These are phyloP conservation scores for Heliconius ethilla DNA, from an alignment of 2,888 invertebrate species.

Conservation along the genomic window DNA sequence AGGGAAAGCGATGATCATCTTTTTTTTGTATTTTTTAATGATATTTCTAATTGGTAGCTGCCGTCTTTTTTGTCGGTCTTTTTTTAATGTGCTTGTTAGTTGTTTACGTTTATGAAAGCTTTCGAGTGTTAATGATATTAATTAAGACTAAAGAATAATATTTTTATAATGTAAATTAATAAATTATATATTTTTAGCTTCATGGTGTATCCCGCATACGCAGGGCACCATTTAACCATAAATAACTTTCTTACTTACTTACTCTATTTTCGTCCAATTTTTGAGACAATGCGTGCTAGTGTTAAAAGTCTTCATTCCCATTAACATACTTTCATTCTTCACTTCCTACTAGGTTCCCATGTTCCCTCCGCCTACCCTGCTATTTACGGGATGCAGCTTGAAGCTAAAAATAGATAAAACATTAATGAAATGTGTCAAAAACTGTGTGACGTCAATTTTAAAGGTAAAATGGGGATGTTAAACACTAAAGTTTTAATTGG, in stretches of 20 bases:
- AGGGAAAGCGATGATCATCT: slow-evolving; percentile 21
- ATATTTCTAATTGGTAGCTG: slow-evolving; percentile 4
- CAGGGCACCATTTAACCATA: too few species aligned
- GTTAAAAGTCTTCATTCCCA: too few species aligned
- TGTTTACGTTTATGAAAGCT: slow-evolving; percentile 1
- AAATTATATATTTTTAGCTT: neutral
- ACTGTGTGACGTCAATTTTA: slow-evolving; percentile 28
- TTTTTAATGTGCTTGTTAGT: neutral
- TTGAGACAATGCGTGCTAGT: too few species aligned
- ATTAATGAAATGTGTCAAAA: slow-evolving; percentile 2
- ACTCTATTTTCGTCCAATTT: too few species aligned
- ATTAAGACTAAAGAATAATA: neutral
- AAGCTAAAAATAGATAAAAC: neutral
- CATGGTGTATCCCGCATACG: too few species aligned
- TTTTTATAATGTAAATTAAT: neutral
- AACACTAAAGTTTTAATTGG: slow-evolving; percentile 17
- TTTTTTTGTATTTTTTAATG: slow-evolving; percentile 6
- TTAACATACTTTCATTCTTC: too few species aligned
- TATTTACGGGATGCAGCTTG: neutral
- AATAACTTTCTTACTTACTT: too few species aligned
- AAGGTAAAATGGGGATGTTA: neutral
- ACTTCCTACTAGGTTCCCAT: too few species aligned
- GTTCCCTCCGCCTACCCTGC: too few species aligned
- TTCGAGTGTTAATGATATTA: neutral
- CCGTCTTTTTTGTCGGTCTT: slow-evolving; percentile 1